Evolutionary conservation across 2,888 invertebrate genomes (phyloP).

Genomic region (Sthenelais limicola): DNA sequence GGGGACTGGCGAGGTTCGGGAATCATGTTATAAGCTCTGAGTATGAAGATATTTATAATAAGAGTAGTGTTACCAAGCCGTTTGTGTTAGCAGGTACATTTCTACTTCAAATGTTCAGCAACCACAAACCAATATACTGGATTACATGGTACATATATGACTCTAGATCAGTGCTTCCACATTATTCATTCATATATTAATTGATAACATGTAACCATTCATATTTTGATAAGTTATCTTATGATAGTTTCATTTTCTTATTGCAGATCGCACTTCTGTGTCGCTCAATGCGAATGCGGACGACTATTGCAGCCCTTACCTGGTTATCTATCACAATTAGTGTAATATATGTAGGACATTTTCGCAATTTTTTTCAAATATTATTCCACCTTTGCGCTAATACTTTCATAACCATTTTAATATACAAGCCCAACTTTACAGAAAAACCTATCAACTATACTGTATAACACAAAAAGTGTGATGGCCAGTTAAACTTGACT

Average conservation of each 20-base stretch:
- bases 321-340: conserved; percentile 30
- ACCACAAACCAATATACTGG: background rate
- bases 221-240: background rate
- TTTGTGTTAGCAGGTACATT: background rate
- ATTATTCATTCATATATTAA: background rate
- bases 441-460: conserved; percentile 42
- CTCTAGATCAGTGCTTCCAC: background rate
- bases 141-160: background rate
- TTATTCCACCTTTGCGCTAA: conserved; percentile 39
- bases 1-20: too few relatives aligned
- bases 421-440: conserved; percentile 12
- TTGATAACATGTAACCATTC: background rate
- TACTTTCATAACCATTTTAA: conserved; percentile 36
- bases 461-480: too few relatives aligned
- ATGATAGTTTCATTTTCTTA: background rate
- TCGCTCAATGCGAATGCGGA: conserved; percentile 2
- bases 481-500: too few relatives aligned
- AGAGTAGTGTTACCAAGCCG: too few relatives aligned
- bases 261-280: conserved; percentile 14
- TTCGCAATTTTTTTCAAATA: conserved; percentile 43
- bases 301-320: conserved; percentile 1
- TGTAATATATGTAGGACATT: conserved; percentile 38
- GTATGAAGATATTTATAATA: too few relatives aligned
- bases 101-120: background rate
- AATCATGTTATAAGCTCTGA: too few relatives aligned